A percentile compares a stretch with the other conserved stretches of the same genome.
These are phyloP conservation scores for Enteromius viviparus DNA, from an alignment of 2,797 vertebrate species.

Conservation along the genomic window DNA sequence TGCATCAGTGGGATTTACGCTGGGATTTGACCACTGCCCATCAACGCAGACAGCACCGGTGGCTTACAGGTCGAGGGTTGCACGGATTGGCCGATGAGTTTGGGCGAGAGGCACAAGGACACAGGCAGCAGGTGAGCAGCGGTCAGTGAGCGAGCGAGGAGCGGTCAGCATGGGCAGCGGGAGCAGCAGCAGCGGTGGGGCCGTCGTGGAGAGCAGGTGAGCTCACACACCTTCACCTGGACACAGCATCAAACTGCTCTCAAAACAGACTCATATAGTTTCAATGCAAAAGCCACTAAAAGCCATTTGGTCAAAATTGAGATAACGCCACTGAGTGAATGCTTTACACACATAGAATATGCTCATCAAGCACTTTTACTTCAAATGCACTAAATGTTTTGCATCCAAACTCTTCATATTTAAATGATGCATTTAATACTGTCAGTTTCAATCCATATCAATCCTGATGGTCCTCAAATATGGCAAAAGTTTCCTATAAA, in stretches of 20 bases:
- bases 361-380: no score
- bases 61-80: slow-evolving; percentile 65
- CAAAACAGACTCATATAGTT: background rate
- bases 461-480: background rate
- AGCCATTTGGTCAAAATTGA: no score
- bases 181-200: slow-evolving; percentile 67
- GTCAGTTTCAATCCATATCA: background rate
- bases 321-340: no score
- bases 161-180: slow-evolving; percentile 73
- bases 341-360: no score
- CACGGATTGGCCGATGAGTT: slow-evolving; percentile 56
- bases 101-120: slow-evolving; percentile 57
- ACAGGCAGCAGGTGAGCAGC: slow-evolving; percentile 42
- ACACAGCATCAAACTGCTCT: slow-evolving; percentile 5
- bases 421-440: background rate
- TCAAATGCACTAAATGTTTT: no score
- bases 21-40: slow-evolving; percentile 56
- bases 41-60: slow-evolving; percentile 58
- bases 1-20: slow-evolving; percentile 38
- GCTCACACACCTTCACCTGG: slow-evolving; percentile 44
- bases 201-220: slow-evolving; percentile 68
- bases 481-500: background rate
- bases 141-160: slow-evolving; percentile 52
- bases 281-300: no score
- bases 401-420: no score